Base-by-base conservation (phyloP, 2,113 vertebrate genomes). In the Notothenia rossii region DNA sequence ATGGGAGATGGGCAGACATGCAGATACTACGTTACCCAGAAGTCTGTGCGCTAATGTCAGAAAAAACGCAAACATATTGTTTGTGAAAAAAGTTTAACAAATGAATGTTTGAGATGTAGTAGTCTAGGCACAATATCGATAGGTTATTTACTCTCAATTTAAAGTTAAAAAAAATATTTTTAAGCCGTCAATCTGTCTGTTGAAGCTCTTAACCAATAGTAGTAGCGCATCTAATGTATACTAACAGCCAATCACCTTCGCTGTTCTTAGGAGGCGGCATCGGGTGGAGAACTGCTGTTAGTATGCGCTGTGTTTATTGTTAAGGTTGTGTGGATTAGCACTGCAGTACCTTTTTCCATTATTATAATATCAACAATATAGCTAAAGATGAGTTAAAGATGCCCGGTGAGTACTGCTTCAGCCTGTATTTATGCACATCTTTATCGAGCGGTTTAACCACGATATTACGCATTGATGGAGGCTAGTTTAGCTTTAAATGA, bases 241-340 rank as follows among this genome's bases (percentile, higher is more conserved):
- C 13, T n/a, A 9, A 0, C 20, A 80, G 58, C 95, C 95, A 95
- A 95, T 95, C 88, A 17, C 4, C 4, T 73, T 53, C 29, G 49
- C 36, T 49, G 86, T 94, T 94, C 83, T 94, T 95, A 69, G 89
- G 62, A 93, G 92, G 93, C 91, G 93, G 92, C 79, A 78, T 94
- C 94, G 92, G 92, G 92, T 79, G 93, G 92, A 91, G 90, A 89
- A 92, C 91, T 94, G 91, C 86, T 94, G 94, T 95, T 95, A 95
- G 94, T 95, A 88, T 95, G 94, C 53, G 91, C 94, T 92, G 91
- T 90, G 93, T 93, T 94, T 94, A 94, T 95, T 95, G 95, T 95
- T 95, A 96, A 96, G 95, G 95, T 96, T 96, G 95, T 96, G 89
- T 95, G 95, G 94, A 95, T 93, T 90, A 92, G 88, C 95, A 95